These are phyloP conservation scores for Microcebus lehilahytsara DNA, from an alignment of 2,113 vertebrate genomes.

Conservation along the genomic window DNA sequence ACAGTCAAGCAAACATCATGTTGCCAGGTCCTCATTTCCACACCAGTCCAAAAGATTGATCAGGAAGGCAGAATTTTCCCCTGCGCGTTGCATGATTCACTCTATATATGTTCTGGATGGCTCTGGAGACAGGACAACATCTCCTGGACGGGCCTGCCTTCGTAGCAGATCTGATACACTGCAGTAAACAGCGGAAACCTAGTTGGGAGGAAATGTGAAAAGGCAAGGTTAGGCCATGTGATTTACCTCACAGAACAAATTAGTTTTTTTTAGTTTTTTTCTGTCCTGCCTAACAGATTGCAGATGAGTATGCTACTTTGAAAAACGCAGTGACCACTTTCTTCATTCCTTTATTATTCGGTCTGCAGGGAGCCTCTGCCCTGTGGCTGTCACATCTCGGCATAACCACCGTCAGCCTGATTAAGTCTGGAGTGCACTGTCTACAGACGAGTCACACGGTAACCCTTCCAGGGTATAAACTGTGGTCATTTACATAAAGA, in stretches of 20 bases:
- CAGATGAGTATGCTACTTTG: not conserved
- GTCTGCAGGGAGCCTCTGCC: not conserved
- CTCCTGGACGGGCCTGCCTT: constrained; percentile 87
- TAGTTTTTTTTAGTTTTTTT: not conserved
- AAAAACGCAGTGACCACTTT: not conserved
- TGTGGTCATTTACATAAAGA: not conserved
- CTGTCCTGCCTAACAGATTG: not conserved
- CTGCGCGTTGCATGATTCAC: not conserved
- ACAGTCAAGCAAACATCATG: constrained; percentile 43
- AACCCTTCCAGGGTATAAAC: not conserved
- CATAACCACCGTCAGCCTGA: not conserved
- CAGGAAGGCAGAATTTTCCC: constrained; percentile 47
- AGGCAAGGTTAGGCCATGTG: constrained; percentile 36
- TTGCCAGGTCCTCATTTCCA: constrained; percentile 53
- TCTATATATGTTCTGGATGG: constrained; percentile 90
- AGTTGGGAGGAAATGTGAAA: not conserved
- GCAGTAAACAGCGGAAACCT: constrained; percentile 92
- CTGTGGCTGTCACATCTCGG: accelerated
- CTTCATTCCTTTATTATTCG: not conserved
- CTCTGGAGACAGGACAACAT: constrained; percentile 91
- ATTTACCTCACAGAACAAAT: not conserved
- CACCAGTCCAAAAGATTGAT: not conserved
- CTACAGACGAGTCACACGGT: accelerated
- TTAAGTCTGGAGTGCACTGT: not conserved
- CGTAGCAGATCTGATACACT: constrained; percentile 92